phyloP scores from a whole-genome alignment of 2,888 invertebrate species.

The Parnassius mnemosyne region DNA sequence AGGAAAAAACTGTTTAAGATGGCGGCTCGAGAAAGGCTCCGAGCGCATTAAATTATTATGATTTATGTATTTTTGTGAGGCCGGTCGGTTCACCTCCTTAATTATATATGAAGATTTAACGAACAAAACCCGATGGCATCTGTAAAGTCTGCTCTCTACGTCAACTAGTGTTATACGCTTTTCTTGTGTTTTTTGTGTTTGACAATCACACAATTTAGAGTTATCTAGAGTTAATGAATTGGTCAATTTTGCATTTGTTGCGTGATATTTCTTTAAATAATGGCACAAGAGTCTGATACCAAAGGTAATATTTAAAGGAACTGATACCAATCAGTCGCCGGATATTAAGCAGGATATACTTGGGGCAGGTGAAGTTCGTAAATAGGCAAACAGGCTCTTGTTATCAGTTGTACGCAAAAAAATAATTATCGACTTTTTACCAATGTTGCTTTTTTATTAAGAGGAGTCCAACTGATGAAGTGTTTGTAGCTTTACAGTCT shows the following conservation, averaged over 20 bases:
- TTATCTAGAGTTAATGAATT: no score
- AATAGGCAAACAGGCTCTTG: background rate
- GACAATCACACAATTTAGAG: no score
- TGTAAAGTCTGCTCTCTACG: slow-evolving; percentile 13
- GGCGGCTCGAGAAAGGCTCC: slow-evolving; percentile 60
- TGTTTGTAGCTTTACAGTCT: no score
- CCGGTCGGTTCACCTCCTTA: slow-evolving; percentile 58
- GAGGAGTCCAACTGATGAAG: no score
- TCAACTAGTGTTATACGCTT: slow-evolving; percentile 12
- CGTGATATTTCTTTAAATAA: no score
- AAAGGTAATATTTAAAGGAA: background rate
- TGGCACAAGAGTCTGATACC: background rate
- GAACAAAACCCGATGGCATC: slow-evolving; percentile 55
- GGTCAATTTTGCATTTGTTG: no score
- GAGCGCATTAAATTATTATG: slow-evolving; percentile 76
- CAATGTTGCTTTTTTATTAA: no score
- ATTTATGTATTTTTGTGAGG: slow-evolving; percentile 76
- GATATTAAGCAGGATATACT: slow-evolving; percentile 9
- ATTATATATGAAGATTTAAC: slow-evolving; percentile 72
- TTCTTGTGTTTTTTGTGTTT: background rate
- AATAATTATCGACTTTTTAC: no score
- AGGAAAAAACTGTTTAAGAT: slow-evolving; percentile 46
- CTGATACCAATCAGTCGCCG: slow-evolving; percentile 2
- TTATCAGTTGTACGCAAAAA: no score
- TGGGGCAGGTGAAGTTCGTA: slow-evolving; percentile 10